Base-by-base conservation (phyloP, 2,113 vertebrate genomes). In the Rattus rattus region DNA sequence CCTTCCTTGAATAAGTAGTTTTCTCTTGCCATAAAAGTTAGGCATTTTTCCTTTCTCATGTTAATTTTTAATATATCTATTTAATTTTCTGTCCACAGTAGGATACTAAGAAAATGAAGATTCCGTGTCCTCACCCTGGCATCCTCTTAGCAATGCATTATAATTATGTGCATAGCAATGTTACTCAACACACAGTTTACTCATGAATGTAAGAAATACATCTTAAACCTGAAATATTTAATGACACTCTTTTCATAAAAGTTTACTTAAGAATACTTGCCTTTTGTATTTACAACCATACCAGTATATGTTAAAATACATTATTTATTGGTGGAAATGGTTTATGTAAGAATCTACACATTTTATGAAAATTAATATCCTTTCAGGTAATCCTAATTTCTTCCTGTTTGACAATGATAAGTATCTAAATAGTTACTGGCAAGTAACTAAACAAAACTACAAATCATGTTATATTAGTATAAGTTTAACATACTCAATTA, bases 301-400 rank as follows among this genome's bases (percentile, higher is more conserved):
- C 65, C 1, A 5, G 61, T 36, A 83, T 65, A 63, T 94, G 16
- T 73, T 69, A 69, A 13, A 69, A 69, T 69, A 5, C 33, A 69
- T 6, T 12, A 69, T 33, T 33, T 69, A 69, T 69, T 12, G 33
- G 2, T 89, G 54, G 20, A 93, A 94, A 94, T 20, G 22, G 5
- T 19, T 89, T 90, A 81, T 7, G 49, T 88, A 59, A 63, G 30
- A 87, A 61, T 22, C 7, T 79, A 19, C 2, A 30, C 20, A 33
- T 47, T 88, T 69, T 94, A 89, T 72, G 16, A 94, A 96, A 93
- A 93, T 86, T 89, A 94, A 83, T 24, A 88, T 86, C 65, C 8
- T 39, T 81, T 56, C 56, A 30, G 54, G 52, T 76, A 89, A 94
- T 76, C 33, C 20, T 83, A 92, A 96, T 70, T 54, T 19, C 11